Evolutionary conservation across 2,113 vertebrate species (phyloP), one percentile per base, ranked within the genome.

Genomic region (Siniperca chuatsi): DNA sequence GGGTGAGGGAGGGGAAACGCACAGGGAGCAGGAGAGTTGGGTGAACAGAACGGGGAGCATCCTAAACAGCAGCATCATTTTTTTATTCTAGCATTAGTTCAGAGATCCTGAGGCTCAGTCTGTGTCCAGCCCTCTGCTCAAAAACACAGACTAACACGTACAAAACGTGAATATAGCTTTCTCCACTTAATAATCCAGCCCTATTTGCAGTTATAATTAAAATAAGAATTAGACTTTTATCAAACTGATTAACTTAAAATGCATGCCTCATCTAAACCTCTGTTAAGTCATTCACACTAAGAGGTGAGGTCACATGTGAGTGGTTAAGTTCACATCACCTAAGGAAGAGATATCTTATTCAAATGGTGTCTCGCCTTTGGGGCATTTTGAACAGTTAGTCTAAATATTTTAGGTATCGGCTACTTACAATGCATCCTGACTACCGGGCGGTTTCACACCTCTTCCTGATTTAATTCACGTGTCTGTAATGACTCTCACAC

Each of bases 381-480:
- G 57, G 15, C 71, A 66, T 65, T 73, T 57, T 55, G 35, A 78
- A 50, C 58, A 70, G 40, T 72, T 75, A 2, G 13, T 33, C 48
- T 73, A 25, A 85, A 79, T 83, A 83, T 82, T 76, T 58, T n/a
- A 79, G 66, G 55, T 23, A 50, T 6, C 10, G 6, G 65, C 70
- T 79, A 37, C 37, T 23, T 40, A 3, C 6, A 16, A 72, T 61
- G 48, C 58, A 60, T 52, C 35, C 55, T 46, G 9, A 84, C 42
- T 20, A 61, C 8, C 23, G 20, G 8, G 1, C 7, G 3, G 25
- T 29, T 70, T 67, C 50, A 57, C 69, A 48, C 18, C 35, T 64
- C 23, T 33, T 79, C 33, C 29, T 57, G 9, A 70, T 78, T 72
- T 37, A 57, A 61, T 64, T 64, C 60, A 40, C 37, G 50, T 15